Conservation (phyloP, 2,888 invertebrate genomes). For the Cosmia trapezina region DNA sequence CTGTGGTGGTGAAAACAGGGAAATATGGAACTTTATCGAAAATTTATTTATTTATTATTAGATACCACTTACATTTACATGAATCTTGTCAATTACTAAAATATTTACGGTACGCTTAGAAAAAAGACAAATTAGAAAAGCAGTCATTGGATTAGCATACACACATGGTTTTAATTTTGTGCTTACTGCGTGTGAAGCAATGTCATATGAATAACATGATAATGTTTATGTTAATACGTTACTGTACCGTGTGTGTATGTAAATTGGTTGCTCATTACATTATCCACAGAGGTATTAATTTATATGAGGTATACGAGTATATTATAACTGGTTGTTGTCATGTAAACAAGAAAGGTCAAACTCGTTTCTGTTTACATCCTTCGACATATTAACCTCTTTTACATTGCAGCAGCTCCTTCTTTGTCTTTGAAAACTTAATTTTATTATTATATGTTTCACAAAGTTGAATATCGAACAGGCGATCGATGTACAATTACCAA, state of each 20-base stretch:
- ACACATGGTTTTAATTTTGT: slow-evolving; percentile 46
- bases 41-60: too few relatives aligned
- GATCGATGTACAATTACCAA: not conserved
- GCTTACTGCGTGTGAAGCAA: slow-evolving; percentile 44
- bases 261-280: slow-evolving; percentile 45
- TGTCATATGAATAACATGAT: slow-evolving; percentile 55
- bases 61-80: too few relatives aligned
- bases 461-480: too few relatives aligned
- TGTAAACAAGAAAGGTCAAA: slow-evolving; percentile 11
- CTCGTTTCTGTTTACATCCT: slow-evolving; percentile 12
- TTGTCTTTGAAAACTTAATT: too few relatives aligned
- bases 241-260: slow-evolving; percentile 42
- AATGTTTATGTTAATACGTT: slow-evolving; percentile 55
- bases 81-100: not conserved
- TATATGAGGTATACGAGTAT: not conserved
- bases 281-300: slow-evolving; percentile 24
- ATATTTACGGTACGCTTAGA: not conserved
- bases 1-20: too few relatives aligned
- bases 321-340: not conserved
- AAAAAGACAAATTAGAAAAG: slow-evolving; percentile 19
- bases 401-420: not conserved
- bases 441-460: too few relatives aligned
- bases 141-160: not conserved
- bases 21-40: too few relatives aligned
- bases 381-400: slow-evolving; percentile 1